These are phyloP conservation scores for Drosophila nigricruria DNA, from an alignment of 2,888 invertebrate genomes.

Conservation along the genomic window DNA sequence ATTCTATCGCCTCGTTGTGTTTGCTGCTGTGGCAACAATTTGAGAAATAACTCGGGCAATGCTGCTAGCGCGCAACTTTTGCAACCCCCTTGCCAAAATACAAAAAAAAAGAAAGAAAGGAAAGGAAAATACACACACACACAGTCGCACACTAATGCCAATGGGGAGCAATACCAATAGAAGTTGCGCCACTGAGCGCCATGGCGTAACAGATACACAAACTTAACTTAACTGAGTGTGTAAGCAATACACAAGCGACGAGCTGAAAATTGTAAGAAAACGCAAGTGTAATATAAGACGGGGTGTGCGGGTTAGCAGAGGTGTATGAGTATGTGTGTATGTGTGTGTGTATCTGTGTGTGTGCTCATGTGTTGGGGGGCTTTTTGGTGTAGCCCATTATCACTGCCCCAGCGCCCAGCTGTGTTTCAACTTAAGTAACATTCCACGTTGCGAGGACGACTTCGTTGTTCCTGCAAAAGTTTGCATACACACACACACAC, in stretches of 20 bases:
- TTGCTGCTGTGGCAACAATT: slow-evolving; percentile 79
- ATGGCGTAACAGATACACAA: slow-evolving; percentile 75
- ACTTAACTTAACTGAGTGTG: slow-evolving; percentile 77
- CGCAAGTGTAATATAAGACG: slow-evolving; percentile 60
- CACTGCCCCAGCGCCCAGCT: slow-evolving; percentile 67
- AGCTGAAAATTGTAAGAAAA: slow-evolving; percentile 66
- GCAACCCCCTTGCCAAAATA: slow-evolving; percentile 20
- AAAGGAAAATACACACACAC: slow-evolving; percentile 9
- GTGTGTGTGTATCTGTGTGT: slow-evolving; percentile 9
- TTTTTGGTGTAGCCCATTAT: slow-evolving; percentile 57
- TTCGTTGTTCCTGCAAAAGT: slow-evolving; percentile 22
- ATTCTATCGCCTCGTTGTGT: slow-evolving; percentile 45
- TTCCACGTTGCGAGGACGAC: slow-evolving; percentile 65
- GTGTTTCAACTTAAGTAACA: slow-evolving; percentile 74
- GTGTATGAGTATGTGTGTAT: neutral
- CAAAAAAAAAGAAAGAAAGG: slow-evolving; percentile 1
- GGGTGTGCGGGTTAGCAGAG: slow-evolving; percentile 5
- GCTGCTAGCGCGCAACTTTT: slow-evolving; percentile 53
- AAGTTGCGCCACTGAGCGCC: slow-evolving; percentile 48
- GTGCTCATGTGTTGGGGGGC: slow-evolving; percentile 12
- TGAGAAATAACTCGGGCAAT: slow-evolving; percentile 77
- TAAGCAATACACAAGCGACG: slow-evolving; percentile 68
- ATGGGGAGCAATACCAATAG: slow-evolving; percentile 64
- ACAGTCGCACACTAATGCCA: slow-evolving; percentile 34
- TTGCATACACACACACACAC: slow-evolving; percentile 37